phyloP scores from a whole-genome alignment of 2,888 invertebrate species.

The Andrena bucephala region DNA sequence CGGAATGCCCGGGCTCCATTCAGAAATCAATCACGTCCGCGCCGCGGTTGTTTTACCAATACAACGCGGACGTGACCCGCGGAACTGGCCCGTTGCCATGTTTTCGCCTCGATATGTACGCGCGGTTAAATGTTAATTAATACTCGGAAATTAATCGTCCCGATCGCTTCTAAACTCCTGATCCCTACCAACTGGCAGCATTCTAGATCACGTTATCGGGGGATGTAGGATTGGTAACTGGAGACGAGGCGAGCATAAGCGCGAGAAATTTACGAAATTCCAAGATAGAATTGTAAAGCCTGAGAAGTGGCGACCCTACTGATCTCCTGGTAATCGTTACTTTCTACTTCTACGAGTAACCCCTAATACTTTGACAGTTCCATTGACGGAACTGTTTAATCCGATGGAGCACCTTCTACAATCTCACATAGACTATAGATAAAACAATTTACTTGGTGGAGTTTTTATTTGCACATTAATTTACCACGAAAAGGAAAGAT shows the following conservation, averaged over 20 bases:
- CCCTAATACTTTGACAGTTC: background rate
- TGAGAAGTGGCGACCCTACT: background rate
- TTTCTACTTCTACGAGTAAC: background rate
- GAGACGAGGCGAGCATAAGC: background rate
- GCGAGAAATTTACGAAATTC: no score
- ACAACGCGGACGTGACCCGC: constrained; percentile 41
- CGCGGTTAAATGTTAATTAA: constrained; percentile 56
- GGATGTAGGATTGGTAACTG: background rate
- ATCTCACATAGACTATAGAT: no score
- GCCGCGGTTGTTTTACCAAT: constrained; percentile 33
- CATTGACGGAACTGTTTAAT: no score
- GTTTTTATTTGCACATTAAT: no score
- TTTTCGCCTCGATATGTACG: constrained; percentile 25
- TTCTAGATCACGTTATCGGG: background rate
- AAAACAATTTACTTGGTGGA: no score
- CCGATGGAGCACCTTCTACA: no score
- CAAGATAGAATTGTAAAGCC: background rate
- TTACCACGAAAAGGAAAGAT: no score
- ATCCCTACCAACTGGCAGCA: background rate
- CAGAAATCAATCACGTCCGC: constrained; percentile 56
- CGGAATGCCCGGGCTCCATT: constrained; percentile 3
- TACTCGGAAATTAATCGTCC: constrained; percentile 42
- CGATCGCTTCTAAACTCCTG: constrained; percentile 12
- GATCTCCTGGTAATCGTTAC: background rate
- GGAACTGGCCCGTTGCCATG: constrained; percentile 40